phyloP scores from a whole-genome alignment of 2,797 vertebrate species.

The Sciurus carolinensis region DNA sequence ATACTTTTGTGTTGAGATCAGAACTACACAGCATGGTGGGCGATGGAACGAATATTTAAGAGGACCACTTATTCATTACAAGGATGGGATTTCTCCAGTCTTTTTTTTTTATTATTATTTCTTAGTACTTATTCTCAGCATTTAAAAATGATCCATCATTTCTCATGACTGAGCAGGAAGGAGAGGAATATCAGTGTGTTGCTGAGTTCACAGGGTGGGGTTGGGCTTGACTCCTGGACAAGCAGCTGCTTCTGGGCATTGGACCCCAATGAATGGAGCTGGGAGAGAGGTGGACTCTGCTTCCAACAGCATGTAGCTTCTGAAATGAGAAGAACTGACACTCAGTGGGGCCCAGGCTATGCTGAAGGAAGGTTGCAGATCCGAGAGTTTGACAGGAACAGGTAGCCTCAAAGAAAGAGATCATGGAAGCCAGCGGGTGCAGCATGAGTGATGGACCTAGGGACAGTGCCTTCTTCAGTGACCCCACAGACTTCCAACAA shows the following conservation, averaged over 20 bases:
- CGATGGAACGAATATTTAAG: conserved; percentile 8
- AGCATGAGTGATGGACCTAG: neutral
- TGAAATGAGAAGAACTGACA: neutral
- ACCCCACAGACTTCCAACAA: neutral
- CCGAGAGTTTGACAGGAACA: neutral
- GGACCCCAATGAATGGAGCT: neutral
- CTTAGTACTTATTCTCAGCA: neutral
- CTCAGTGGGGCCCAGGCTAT: neutral
- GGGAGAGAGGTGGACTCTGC: neutral
- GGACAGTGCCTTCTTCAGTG: neutral
- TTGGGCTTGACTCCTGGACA: neutral
- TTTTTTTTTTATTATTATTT: neutral
- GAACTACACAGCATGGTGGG: neutral
- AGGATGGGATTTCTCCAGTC: neutral
- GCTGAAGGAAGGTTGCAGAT: neutral
- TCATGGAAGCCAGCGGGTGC: neutral
- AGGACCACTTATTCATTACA: neutral
- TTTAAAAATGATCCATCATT: neutral
- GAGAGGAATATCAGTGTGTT: neutral
- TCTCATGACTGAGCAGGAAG: neutral
- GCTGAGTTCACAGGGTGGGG: neutral
- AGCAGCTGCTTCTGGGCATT: too few species aligned
- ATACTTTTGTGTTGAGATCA: neutral
- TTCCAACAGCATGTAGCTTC: neutral
- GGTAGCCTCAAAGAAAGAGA: neutral